A percentile compares a stretch with the other conserved stretches of the same genome.
Evolutionary conservation across 2,113 vertebrate species (phyloP).

Genomic region (Poecile atricapillus): DNA sequence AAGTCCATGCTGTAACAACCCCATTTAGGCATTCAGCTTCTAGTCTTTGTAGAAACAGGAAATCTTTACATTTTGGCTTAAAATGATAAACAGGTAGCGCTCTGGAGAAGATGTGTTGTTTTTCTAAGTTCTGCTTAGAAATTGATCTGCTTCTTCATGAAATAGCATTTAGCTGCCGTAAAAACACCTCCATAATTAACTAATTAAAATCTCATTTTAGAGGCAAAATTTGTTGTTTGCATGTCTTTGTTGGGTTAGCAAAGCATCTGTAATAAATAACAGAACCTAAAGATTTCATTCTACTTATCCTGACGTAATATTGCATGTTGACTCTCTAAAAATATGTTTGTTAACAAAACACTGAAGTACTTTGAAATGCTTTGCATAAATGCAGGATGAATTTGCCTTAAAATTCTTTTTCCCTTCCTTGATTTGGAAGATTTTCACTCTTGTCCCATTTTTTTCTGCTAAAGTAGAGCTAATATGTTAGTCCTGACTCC

Average conservation of each 20-base stretch:
- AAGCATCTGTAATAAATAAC: not conserved
- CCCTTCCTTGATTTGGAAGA: not conserved
- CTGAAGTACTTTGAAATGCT: not conserved
- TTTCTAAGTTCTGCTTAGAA: not conserved
- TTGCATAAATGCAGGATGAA: not conserved
- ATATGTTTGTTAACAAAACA: not conserved
- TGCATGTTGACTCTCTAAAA: not conserved
- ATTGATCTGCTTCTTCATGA: not conserved
- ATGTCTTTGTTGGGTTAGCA: not conserved
- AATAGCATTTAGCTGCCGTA: not conserved
- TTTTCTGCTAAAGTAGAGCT: not conserved
- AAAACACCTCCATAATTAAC: not conserved
- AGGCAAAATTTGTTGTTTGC: not conserved
- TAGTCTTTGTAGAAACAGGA: not conserved
- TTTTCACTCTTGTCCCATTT: not conserved
- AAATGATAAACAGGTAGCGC: not conserved
- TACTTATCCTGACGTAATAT: not conserved
- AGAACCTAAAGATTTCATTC: not conserved
- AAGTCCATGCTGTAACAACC: not conserved
- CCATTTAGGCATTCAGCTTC: constrained; percentile 49
- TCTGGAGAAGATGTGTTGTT: not conserved
- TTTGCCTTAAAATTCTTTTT: not conserved
- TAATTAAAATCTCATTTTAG: not conserved
- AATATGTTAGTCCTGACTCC: not conserved
- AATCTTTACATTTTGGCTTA: not conserved